Evolutionary conservation across 1,140 invertebrate species (phyloP), one percentile per base, ranked within the genome.

Genomic region (Eueides isabella): DNA sequence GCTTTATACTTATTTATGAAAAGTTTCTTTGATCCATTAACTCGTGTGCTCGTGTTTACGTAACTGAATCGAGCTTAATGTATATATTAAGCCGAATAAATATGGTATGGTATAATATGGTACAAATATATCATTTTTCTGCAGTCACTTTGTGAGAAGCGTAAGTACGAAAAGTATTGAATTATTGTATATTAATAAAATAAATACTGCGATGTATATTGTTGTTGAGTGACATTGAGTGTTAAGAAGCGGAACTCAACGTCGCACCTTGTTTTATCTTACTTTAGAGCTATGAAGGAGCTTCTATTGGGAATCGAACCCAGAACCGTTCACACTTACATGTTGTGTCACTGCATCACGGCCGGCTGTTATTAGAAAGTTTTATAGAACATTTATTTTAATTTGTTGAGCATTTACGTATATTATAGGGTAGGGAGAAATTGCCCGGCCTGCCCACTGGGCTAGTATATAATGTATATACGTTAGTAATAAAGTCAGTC

Each of bases 11-110:
- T 55, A 55, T 55, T 55, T 55, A 55, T 55, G 19, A 55, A 55
- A 55, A 55, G 48, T 55, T 55, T 26, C 48, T 55, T 55, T 55
- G 48, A 55, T 55, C 48, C 48, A 55, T 55, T 55, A 23, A 55
- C 9, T 55, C 23, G 48, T 55, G 2, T 26, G n/a, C 48, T 55
- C 48, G 48, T 26, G 23, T 55, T 55, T 55, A 14, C 48, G 9
- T 23, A 55, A 55, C 48, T 55, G 48, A 55, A n/a, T 23, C 48
- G 48, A 55, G 48, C 48, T 55, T 55, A 23, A 55, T 55, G 23
- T 55, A 7, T 55, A 23, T n/a, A 19, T 55, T 55, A 55, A 23
- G 1, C 9, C 12, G 23, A 55, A 55, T 26, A 11, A 23, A 26
- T 26, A 26, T 26, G 3, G 11, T 55, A 55, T 11, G 9, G 35